Conservation (phyloP, 2,888 invertebrate genomes). For the Cordylochernes scorpioides region DNA sequence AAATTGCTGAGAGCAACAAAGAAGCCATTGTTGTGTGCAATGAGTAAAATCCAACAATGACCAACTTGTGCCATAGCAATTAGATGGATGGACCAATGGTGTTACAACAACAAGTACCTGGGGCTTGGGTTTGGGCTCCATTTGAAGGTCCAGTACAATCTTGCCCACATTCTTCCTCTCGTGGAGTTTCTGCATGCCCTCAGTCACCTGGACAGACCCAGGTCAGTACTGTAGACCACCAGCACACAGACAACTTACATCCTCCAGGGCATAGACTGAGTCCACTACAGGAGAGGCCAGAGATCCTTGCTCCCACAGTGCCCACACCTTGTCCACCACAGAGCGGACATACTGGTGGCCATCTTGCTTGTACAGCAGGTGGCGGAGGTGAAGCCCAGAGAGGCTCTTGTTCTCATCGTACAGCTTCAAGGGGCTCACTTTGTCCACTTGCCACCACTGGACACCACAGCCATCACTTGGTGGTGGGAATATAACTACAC, state of each 20-base stretch:
- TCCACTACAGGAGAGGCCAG: slow-evolving; percentile 41
- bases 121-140: slow-evolving; percentile 19
- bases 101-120: too few relatives aligned
- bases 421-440: slow-evolving; percentile 57
- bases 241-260: slow-evolving; percentile 57
- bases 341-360: slow-evolving; percentile 40
- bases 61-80: too few relatives aligned
- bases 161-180: slow-evolving; percentile 72
- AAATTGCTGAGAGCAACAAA: too few relatives aligned
- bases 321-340: slow-evolving; percentile 41
- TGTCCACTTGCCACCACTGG: slow-evolving; percentile 70
- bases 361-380: slow-evolving; percentile 37
- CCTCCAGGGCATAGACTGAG: slow-evolving; percentile 62
- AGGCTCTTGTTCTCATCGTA: slow-evolving; percentile 66
- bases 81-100: too few relatives aligned
- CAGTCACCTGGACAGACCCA: slow-evolving; percentile 45
- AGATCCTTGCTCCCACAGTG: slow-evolving; percentile 45
- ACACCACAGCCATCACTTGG: slow-evolving; percentile 9
- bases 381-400: slow-evolving; percentile 52
- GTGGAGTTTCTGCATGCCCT: slow-evolving; percentile 77
- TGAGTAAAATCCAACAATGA: too few relatives aligned
- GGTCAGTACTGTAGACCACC: slow-evolving; percentile 66
- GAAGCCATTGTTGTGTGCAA: too few relatives aligned
- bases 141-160: slow-evolving; percentile 43
- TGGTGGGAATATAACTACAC: too few relatives aligned